A percentile compares a stretch with the other conserved stretches of the same genome.
These are phyloP conservation scores for Falco peregrinus DNA, from an alignment of 2,797 vertebrate species.

Conservation along the genomic window DNA sequence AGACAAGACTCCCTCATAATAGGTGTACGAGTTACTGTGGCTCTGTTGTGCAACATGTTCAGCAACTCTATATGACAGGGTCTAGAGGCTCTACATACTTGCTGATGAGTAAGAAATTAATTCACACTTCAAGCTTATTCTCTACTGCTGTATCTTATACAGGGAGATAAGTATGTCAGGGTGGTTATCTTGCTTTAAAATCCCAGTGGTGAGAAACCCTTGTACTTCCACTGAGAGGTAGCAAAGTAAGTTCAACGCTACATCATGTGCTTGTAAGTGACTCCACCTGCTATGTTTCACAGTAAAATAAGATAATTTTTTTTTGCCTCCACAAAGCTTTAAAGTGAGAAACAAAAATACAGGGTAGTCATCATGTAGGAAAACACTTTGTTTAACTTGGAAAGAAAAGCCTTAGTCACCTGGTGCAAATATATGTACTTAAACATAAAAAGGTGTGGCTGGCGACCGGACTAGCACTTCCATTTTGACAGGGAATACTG, in stretches of 20 bases:
- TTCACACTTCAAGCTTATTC: neutral
- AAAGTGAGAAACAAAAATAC: neutral
- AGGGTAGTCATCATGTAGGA: neutral
- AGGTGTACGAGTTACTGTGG: neutral
- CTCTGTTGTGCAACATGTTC: neutral
- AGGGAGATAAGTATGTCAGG: neutral
- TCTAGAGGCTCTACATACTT: neutral
- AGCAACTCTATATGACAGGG: neutral
- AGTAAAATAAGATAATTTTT: neutral
- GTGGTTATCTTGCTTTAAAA: neutral
- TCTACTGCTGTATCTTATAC: neutral
- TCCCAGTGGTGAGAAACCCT: neutral
- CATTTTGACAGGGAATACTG: neutral
- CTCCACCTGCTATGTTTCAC: neutral
- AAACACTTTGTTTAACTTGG: neutral
- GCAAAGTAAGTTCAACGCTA: neutral
- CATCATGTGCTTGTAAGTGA: neutral
- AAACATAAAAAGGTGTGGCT: neutral
- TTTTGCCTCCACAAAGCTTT: neutral
- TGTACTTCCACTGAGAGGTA: neutral
- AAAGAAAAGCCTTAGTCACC: slow-evolving; percentile 25
- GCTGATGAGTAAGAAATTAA: slow-evolving; percentile 19
- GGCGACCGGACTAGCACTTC: neutral
- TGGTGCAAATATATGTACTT: neutral
- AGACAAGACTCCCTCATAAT: neutral